phyloP scores from a whole-genome alignment of 35 echinoderm and acorn worm species.

The Patiria miniata region DNA sequence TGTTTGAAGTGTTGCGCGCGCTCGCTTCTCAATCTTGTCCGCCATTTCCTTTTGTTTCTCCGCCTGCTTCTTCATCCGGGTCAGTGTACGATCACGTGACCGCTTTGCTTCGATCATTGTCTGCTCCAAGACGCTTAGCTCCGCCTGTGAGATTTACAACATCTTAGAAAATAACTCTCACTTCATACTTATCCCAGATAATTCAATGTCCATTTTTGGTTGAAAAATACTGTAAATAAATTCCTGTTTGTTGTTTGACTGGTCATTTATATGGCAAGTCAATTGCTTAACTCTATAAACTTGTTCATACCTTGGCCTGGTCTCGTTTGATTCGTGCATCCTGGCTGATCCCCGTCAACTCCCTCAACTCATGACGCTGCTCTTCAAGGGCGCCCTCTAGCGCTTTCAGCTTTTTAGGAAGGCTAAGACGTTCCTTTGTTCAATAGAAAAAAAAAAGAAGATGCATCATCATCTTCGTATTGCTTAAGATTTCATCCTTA shows the following conservation, averaged over 20 bases:
- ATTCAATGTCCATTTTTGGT: no score
- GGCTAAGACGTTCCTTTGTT: slow-evolving; percentile 73
- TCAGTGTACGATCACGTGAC: slow-evolving; percentile 81
- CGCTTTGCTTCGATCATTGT: slow-evolving; percentile 87
- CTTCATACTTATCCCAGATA: no score
- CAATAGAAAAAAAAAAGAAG: not conserved
- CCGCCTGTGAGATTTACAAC: slow-evolving; percentile 36
- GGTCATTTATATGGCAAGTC: no score
- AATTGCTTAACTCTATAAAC: no score
- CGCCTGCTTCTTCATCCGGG: slow-evolving; percentile 93
- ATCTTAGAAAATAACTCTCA: no score
- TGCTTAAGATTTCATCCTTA: no score
- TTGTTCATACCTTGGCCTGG: slow-evolving; percentile 70
- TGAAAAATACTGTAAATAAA: no score
- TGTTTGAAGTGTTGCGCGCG: slow-evolving; percentile 77
- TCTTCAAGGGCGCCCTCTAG: slow-evolving; percentile 82
- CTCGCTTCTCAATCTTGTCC: slow-evolving; percentile 85
- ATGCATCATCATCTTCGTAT: not conserved
- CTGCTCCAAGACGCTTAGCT: slow-evolving; percentile 85
- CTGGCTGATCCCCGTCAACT: slow-evolving; percentile 89
- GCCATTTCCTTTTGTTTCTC: slow-evolving; percentile 97
- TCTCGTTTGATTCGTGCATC: slow-evolving; percentile 87
- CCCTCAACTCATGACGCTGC: slow-evolving; percentile 76
- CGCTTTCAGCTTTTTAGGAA: slow-evolving; percentile 77
- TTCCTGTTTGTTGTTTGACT: no score